Percentiles rank a stretch among this genome's conserved stretches.
phyloP scores from a whole-genome alignment of 2,113 vertebrate genomes.

The Nanorana parkeri region DNA sequence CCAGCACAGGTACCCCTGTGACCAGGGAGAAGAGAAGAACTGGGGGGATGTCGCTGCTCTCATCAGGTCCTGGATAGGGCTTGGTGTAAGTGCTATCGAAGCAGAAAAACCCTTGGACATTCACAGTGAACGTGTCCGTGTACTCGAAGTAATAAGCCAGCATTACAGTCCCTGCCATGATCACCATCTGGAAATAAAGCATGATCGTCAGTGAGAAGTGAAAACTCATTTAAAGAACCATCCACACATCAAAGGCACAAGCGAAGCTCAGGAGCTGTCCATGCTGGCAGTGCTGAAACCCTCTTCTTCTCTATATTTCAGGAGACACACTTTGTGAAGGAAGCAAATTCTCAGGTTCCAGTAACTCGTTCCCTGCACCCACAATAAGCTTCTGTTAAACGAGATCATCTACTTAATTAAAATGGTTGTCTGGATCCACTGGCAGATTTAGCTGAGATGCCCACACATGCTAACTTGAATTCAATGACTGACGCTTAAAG shows the following conservation, averaged over 20 bases:
- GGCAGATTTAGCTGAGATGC: slow-evolving; percentile 43
- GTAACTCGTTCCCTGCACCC: not conserved
- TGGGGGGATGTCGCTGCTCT: slow-evolving; percentile 89
- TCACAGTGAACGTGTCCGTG: slow-evolving; percentile 94
- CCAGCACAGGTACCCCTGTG: slow-evolving; percentile 86
- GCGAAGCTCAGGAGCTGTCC: slow-evolving; percentile 55
- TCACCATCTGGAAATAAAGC: slow-evolving; percentile 99
- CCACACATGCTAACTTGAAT: slow-evolving; percentile 50
- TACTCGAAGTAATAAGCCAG: slow-evolving; percentile 97
- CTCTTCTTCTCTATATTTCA: slow-evolving; percentile 3
- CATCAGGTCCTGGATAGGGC: slow-evolving; percentile 93
- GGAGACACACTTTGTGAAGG: slow-evolving; percentile 1
- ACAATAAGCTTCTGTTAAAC: slow-evolving; percentile 37
- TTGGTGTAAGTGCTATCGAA: slow-evolving; percentile 92
- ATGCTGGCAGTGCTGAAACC: slow-evolving; percentile 43
- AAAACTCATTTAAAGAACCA: slow-evolving; percentile 68
- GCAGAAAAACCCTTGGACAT: slow-evolving; percentile 97
- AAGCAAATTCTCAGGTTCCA: slow-evolving; percentile 15
- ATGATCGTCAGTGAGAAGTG: slow-evolving; percentile 77
- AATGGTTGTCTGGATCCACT: slow-evolving; percentile 44
- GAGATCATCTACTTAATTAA: slow-evolving; percentile 56
- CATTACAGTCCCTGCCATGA: slow-evolving; percentile 97
- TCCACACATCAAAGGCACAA: slow-evolving; percentile 58
- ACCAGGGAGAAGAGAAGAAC: slow-evolving; percentile 88
- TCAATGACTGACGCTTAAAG: slow-evolving; percentile 31